Conservation (phyloP, 2,113 vertebrate genomes). For the Petaurus breviceps region DNA sequence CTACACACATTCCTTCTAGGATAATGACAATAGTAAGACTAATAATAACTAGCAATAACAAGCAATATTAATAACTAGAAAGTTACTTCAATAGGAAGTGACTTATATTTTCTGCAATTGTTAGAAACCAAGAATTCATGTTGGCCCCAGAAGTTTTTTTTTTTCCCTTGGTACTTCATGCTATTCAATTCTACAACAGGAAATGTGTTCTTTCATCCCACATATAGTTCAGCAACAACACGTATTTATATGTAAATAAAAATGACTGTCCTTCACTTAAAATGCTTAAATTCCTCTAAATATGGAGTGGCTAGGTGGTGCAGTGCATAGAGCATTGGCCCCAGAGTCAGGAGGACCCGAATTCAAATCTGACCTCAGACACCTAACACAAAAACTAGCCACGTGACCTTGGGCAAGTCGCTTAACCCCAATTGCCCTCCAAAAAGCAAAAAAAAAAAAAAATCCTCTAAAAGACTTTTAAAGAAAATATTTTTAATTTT, state of each 20-base stretch:
- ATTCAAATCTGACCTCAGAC: too few relatives aligned
- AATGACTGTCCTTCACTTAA: not conserved
- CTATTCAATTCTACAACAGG: too few relatives aligned
- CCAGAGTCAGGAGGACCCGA: too few relatives aligned
- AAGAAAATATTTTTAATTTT: not conserved
- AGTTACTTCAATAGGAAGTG: not conserved
- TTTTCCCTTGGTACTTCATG: too few relatives aligned
- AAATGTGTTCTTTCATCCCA: too few relatives aligned
- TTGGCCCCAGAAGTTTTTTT: not conserved
- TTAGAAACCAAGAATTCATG: not conserved
- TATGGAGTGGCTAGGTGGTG: too few relatives aligned
- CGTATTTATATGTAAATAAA: not conserved
- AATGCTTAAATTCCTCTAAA: not conserved
- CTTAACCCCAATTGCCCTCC: too few relatives aligned
- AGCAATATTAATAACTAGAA: not conserved
- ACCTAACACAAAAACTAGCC: too few relatives aligned
- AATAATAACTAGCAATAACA: not conserved
- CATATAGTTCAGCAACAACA: not conserved
- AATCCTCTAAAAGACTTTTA: not conserved
- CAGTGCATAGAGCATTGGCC: too few relatives aligned
- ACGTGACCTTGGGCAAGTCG: too few relatives aligned
- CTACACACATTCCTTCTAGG: not conserved
- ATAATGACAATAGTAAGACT: not conserved
- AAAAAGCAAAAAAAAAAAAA: too few relatives aligned
- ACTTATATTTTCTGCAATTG: not conserved